Base-by-base conservation (phyloP, 2,113 vertebrate species). In the Meles meles region DNA sequence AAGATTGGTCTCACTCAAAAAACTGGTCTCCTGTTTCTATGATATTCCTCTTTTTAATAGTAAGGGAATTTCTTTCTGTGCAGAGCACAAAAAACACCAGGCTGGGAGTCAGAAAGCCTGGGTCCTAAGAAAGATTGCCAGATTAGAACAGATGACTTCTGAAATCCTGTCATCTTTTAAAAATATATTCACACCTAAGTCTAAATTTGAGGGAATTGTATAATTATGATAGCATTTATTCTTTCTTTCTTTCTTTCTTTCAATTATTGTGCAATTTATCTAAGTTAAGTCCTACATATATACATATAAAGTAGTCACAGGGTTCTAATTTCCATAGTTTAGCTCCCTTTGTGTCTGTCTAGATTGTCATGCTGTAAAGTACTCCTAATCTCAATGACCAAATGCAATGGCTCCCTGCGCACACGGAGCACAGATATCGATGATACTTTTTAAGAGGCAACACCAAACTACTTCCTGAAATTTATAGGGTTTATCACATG, bases 21-120 rank as follows among this genome's bases (percentile, higher is more conserved):
- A 92, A 95, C n/a, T 65, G 39, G 29, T 92, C 14, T 90, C 59
- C 42, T 90, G 72, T 80, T 93, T 92, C 37, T n/a, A 84, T 80
- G 39, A 69, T 69, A 79, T 69, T 97, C 95, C 59, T 92, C 63
- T 57, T 42, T 92, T 86, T 95, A 94, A 93, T 34, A 59, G 20
- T 65, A 86, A 90, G 59, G 29, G 34, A 71, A 71, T 90, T 86
- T 71, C 23, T 82, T 94, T 93, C 55, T 52, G 21, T 83, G 42
- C 63, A 72, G 15, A 72, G 13, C 57, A 57, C 63, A 81, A 83
- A 52, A 85, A 93, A 90, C 25, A 57, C 21, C 89, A 80, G 0
- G 5, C 31, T 47, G 6, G 4, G 11, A 91, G 29, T 89, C 42
- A 88, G 79, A 65, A 93, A 91, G 5, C 21, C 74, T 87, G 47